These are phyloP conservation scores for Alca torda DNA, from an alignment of 2,797 vertebrate genomes.

Conservation along the genomic window DNA sequence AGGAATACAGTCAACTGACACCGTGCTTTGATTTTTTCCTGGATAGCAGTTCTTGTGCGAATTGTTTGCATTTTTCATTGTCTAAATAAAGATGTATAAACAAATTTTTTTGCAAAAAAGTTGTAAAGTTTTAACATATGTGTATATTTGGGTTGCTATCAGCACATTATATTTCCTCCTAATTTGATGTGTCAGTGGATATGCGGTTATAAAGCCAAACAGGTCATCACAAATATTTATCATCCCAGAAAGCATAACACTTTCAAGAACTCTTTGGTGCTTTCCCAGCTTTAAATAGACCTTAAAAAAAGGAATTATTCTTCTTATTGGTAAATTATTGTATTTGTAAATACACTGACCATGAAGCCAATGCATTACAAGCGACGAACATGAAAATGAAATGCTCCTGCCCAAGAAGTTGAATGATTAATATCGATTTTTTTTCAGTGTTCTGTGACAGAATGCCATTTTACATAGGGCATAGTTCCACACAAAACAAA, in stretches of 20 bases:
- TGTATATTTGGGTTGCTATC: neutral
- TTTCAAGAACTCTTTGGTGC: neutral
- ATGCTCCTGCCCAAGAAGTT: neutral
- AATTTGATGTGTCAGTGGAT: neutral
- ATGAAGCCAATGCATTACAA: neutral
- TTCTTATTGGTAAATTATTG: neutral
- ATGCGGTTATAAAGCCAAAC: neutral
- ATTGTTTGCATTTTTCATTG: neutral
- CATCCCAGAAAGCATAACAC: rapidly evolving
- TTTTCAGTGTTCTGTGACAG: neutral
- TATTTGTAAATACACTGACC: neutral
- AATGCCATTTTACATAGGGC: neutral
- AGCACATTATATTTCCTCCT: neutral
- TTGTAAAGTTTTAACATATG: neutral
- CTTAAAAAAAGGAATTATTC: neutral
- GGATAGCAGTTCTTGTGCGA: neutral
- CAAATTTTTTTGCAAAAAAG: rapidly evolving
- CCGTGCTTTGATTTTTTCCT: neutral
- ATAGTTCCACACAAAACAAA: neutral
- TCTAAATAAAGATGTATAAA: neutral
- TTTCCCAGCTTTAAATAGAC: neutral
- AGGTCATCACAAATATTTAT: neutral
- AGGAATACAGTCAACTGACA: neutral
- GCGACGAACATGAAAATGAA: neutral
- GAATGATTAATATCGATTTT: neutral